These are phyloP conservation scores for Myotis myotis DNA, from an alignment of 2,797 vertebrate species.

Conservation along the genomic window DNA sequence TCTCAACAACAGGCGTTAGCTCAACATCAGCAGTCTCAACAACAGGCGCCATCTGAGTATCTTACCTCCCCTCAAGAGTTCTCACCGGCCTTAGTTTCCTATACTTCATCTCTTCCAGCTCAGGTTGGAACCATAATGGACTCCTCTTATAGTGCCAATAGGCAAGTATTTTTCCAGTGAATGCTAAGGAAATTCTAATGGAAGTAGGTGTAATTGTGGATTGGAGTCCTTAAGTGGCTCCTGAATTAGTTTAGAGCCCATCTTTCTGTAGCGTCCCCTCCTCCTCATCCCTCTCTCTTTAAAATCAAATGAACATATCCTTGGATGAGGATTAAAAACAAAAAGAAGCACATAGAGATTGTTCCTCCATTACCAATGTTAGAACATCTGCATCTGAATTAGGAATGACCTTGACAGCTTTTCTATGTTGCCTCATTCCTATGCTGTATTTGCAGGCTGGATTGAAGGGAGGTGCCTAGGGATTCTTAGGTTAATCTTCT, in stretches of 20 bases:
- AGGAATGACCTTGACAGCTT: neutral
- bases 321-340: neutral
- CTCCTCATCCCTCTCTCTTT: neutral
- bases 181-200: neutral
- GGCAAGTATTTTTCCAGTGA: slow-evolving; percentile 82
- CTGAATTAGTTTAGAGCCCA: neutral
- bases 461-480: neutral
- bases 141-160: slow-evolving; percentile 84
- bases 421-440: neutral
- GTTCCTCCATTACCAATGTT: neutral
- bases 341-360: neutral
- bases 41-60: slow-evolving; percentile 86
- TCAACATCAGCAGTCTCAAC: too few relatives aligned
- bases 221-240: neutral
- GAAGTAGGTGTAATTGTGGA: neutral
- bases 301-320: neutral
- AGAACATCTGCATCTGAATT: neutral
- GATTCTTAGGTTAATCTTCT: neutral
- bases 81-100: slow-evolving; percentile 88
- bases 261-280: neutral
- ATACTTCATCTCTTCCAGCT: slow-evolving; percentile 81
- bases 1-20: slow-evolving; percentile 77
- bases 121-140: slow-evolving; percentile 84
- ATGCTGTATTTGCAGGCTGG: neutral
- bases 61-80: slow-evolving; percentile 92